A percentile compares a stretch with the other conserved stretches of the same genome.
phyloP scores from a whole-genome alignment of 2,888 invertebrate genomes.

The Griposia aprilina region DNA sequence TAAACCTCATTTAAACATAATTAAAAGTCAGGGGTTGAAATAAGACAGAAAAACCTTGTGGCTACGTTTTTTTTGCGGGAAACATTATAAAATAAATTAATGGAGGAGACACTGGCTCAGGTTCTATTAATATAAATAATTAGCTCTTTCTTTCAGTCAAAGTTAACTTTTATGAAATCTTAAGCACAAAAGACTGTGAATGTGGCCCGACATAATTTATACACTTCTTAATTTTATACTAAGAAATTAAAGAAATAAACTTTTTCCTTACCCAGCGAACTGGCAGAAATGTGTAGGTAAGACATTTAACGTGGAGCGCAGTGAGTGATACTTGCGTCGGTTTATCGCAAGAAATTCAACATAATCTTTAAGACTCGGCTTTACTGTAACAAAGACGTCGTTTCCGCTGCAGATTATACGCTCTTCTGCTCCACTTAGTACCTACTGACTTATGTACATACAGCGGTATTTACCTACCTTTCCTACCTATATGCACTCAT shows the following conservation, averaged over 20 bases:
- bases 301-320: constrained; percentile 46
- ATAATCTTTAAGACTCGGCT: constrained; percentile 74
- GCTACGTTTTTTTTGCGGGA: constrained; percentile 21
- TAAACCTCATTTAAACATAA: constrained; percentile 57
- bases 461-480: constrained; percentile 49
- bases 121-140: constrained; percentile 43
- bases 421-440: constrained; percentile 57
- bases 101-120: constrained; percentile 20
- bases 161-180: constrained; percentile 47
- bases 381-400: constrained; percentile 73
- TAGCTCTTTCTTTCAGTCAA: constrained; percentile 41
- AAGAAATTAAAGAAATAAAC: constrained; percentile 34
- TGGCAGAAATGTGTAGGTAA: constrained; percentile 44
- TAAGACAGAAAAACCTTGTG: constrained; percentile 38
- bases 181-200: constrained; percentile 50
- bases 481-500: not conserved
- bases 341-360: constrained; percentile 71
- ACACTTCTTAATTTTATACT: constrained; percentile 41
- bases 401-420: constrained; percentile 73
- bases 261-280: constrained; percentile 37
- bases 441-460: constrained; percentile 33
- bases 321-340: constrained; percentile 62
- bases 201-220: constrained; percentile 39
- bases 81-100: constrained; percentile 35
- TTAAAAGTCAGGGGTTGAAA: constrained; percentile 59